Base-by-base conservation (phyloP, 2,888 invertebrate genomes). In the Andrena minutula region DNA sequence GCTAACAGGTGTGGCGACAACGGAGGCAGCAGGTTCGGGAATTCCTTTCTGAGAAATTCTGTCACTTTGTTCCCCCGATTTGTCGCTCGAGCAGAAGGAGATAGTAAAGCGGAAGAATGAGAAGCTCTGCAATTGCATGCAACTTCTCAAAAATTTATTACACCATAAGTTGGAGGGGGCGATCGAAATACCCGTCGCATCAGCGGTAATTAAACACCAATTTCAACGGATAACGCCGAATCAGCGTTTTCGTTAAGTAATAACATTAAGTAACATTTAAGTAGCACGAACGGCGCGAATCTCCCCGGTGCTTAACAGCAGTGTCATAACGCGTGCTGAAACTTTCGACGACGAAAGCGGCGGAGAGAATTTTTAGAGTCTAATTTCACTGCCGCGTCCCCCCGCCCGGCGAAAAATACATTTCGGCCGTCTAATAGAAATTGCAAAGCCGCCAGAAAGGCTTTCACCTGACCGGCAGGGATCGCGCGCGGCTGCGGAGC, bases 401-500 rank as follows among this genome's bases (percentile, higher is more conserved):
- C 6, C 35, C 12, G 28, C 7, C 51, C 47, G 60, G 60, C 60
- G 78, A 84, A 61, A 61, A 78, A 84, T 80, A 82, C 32, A 76
- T 84, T 82, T 88, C 75, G 81, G 28, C 16, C 7, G n/a, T 77
- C 76, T 79, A 86, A 84, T 80, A 86, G 84, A 88, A 88, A 87
- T 71, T 73, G 74, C 26, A 63, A 53, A 30, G 75, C 10, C 16
- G 8, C 2, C 23, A 41, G 83, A 86, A 88, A 88, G 72, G 83
- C 83, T 88, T 88, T 85, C 83, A 83, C 83, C 63, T 20, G 41
- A 30, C n/a, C 12, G 41, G 41, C 41, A 41, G 12, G 30, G 35
- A 32, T 35, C 72, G 78, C 68, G 74, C 30, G 75, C 58, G 60
- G 30, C 68, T 58, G 26, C 47, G 47, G 70, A 75, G 71, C 78